phyloP scores from a whole-genome alignment of 2,888 invertebrate species.

The Diarsia brunnea region DNA sequence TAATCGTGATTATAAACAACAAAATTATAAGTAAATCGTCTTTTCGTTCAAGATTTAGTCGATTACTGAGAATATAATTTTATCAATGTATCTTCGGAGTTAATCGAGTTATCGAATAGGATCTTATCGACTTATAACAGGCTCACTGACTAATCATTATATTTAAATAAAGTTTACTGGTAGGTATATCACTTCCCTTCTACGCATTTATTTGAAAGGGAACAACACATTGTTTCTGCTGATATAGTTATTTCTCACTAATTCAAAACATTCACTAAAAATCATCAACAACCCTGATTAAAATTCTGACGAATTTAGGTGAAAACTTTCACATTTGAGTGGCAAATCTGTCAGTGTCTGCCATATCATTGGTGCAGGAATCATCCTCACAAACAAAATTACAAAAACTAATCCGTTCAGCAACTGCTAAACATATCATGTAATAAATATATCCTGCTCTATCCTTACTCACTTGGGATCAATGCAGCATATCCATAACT shows the following conservation, averaged over 20 bases:
- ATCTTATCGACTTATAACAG: constrained; percentile 57
- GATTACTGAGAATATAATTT: constrained; percentile 62
- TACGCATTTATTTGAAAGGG: constrained; percentile 32
- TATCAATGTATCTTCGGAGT: constrained; percentile 60
- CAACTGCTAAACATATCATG: not conserved
- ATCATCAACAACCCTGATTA: not conserved
- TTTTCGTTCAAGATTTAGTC: constrained; percentile 51
- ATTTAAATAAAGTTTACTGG: constrained; percentile 34
- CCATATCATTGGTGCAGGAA: not conserved
- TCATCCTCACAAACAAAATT: not conserved
- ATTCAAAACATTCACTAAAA: not conserved
- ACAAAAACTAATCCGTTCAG: not conserved
- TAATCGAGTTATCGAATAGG: constrained; percentile 49
- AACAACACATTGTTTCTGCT: constrained; percentile 15
- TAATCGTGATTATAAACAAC: constrained; percentile 56
- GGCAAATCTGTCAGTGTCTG: too few relatives aligned
- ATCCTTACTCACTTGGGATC: not conserved
- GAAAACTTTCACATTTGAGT: not conserved
- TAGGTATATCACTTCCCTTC: constrained; percentile 27
- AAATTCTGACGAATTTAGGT: not conserved
- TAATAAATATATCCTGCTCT: not conserved
- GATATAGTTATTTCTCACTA: constrained; percentile 30
- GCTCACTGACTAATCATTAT: constrained; percentile 39
- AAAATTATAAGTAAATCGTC: constrained; percentile 62
- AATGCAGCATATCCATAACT: not conserved